Conservation (phyloP, 1,140 invertebrate genomes). For the Centruroides sculpturatus region DNA sequence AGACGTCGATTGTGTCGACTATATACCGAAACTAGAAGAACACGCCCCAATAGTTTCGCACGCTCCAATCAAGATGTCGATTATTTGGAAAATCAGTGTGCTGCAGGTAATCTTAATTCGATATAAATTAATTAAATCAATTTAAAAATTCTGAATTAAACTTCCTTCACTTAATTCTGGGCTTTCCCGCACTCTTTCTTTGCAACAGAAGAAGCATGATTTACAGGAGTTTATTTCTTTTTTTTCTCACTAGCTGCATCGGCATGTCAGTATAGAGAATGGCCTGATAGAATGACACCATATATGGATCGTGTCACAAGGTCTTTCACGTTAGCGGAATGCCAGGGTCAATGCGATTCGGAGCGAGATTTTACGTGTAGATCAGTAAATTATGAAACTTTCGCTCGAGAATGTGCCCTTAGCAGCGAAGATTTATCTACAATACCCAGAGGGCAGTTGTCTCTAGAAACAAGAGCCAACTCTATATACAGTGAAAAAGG, state of each 20-base stretch:
- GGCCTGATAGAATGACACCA: slow-evolving; percentile 30
- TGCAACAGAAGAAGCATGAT: too few relatives aligned
- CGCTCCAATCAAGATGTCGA: slow-evolving; percentile 29
- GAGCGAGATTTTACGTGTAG: slow-evolving; percentile 34
- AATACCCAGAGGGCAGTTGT: slow-evolving; percentile 14
- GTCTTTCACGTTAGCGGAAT: slow-evolving; percentile 26
- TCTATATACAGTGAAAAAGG: slow-evolving; percentile 35
- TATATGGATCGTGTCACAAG: slow-evolving; percentile 28
- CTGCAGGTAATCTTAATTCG: slow-evolving; percentile 24
- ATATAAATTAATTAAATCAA: too few relatives aligned
- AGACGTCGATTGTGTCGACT: slow-evolving; percentile 30
- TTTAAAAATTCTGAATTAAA: too few relatives aligned
- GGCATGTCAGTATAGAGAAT: slow-evolving; percentile 35
- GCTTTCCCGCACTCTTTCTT: too few relatives aligned
- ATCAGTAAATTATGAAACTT: slow-evolving; percentile 25
- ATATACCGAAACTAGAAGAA: slow-evolving; percentile 32
- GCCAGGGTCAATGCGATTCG: slow-evolving; percentile 31
- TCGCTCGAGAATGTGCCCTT: slow-evolving; percentile 32
- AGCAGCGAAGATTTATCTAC: slow-evolving; percentile 33
- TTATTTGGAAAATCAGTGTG: slow-evolving; percentile 40
- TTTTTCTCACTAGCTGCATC: slow-evolving; percentile 27
- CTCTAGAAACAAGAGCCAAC: slow-evolving; percentile 17
- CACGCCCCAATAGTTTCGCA: slow-evolving; percentile 29
- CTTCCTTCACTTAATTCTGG: too few relatives aligned
- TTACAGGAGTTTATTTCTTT: background rate